Conservation (phyloP, 2,888 invertebrate species). For the Aspidapion aeneum region DNA sequence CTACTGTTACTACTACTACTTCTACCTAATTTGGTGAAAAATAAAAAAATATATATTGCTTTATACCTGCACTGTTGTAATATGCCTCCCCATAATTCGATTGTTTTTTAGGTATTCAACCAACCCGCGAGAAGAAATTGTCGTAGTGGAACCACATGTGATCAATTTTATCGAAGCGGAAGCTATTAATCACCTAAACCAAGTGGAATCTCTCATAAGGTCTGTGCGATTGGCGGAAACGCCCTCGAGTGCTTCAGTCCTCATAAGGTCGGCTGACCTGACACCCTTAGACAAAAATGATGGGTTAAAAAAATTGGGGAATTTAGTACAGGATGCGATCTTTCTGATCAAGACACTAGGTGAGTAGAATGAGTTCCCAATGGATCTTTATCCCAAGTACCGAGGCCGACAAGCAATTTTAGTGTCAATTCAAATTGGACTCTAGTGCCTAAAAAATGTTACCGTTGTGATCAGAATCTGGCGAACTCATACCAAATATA, state of each 20-base stretch:
- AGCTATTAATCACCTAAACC: constrained; percentile 24
- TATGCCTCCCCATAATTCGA: too few species aligned
- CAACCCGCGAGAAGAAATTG: constrained; percentile 47
- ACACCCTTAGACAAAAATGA: constrained; percentile 35
- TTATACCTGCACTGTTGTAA: too few species aligned
- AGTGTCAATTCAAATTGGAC: too few species aligned
- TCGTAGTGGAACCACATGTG: constrained; percentile 30
- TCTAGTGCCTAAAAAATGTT: too few species aligned
- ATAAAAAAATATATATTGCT: too few species aligned
- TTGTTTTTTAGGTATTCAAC: constrained; percentile 51
- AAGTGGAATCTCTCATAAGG: constrained; percentile 21
- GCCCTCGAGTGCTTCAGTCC: background rate
- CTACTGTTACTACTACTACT: too few species aligned
- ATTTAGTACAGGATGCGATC: constrained; percentile 36
- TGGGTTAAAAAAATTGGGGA: constrained; percentile 33
- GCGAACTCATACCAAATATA: too few species aligned
- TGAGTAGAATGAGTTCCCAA: too few species aligned
- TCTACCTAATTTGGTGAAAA: too few species aligned
- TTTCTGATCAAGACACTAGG: constrained; percentile 52
- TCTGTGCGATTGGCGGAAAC: background rate
- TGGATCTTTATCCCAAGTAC: too few species aligned
- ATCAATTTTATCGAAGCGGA: constrained; percentile 16
- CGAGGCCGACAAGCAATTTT: too few species aligned
- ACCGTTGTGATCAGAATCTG: too few species aligned
- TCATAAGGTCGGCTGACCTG: constrained; percentile 20